Base-by-base conservation (phyloP, 2,888 invertebrate species). In the Pandemis cinnamomeana region DNA sequence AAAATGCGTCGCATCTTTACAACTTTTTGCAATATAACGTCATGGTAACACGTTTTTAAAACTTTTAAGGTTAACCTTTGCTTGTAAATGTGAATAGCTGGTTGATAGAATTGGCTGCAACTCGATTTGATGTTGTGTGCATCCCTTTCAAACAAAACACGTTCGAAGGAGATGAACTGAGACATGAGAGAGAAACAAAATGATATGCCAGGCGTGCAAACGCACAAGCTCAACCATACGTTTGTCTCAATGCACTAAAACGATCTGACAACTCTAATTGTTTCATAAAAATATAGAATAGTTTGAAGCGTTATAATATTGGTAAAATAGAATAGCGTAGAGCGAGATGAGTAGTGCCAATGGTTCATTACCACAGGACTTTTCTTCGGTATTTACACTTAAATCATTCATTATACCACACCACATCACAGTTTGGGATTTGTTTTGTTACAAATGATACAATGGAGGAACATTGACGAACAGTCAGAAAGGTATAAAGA, bases 381-480 rank as follows among this genome's bases (percentile, higher is more conserved):
- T 10, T 10, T 58, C 10, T 7, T 15, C 53, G 15, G 5, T 11
- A 11, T 27, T 11, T 58, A 27, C 27, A 27, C 10, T 10, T 27
- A 27, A 58, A 20, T 55, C 27, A 58, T 20, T 20, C 27, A 27
- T 20, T 4, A 8, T 55, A 55, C 6, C n/a, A 53, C 53, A 55
- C 27, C 27, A 27, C 53, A 55, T 11, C 27, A 27, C 27, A 58
- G 10, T 58, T 13, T n/a, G 20, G 60, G 61, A 61, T 61, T 61
- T 13, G 10, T 63, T 41, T 44, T n/a, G 44, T n/a, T n/a, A 61
- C 42, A n/a, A 41, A 20, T n/a, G 44, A 7, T n/a, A 61, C 61
- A 42, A 41, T 15, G 10, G 58, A 60, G 42, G 60, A 41, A 58
- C 71, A 66, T 67, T 72, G 67, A 67, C 72, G 53, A 67, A 51